Conservation (phyloP, 2,797 vertebrate species). For the Phataginus tricuspis region DNA sequence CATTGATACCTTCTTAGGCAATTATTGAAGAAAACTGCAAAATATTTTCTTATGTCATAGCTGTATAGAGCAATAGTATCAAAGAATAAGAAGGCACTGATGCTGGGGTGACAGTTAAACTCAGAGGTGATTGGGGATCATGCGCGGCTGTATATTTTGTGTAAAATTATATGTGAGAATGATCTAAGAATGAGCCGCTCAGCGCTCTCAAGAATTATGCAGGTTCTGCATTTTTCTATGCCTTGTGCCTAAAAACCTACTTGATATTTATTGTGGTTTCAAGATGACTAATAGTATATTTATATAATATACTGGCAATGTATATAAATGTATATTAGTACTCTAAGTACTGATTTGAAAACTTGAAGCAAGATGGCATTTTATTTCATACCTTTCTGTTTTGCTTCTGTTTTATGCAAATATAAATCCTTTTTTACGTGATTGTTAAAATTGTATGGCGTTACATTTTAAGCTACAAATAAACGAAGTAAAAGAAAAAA, state of each 20-base stretch:
- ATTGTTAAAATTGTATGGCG: slow-evolving; percentile 85
- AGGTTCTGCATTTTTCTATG: slow-evolving; percentile 88
- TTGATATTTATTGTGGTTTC: slow-evolving; percentile 89
- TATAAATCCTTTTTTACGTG: slow-evolving; percentile 79
- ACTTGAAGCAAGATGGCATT: slow-evolving; percentile 86
- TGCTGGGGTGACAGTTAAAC: slow-evolving; percentile 68
- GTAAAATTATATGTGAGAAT: slow-evolving; percentile 86
- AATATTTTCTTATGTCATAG: slow-evolving; percentile 89
- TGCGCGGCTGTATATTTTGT: slow-evolving; percentile 85
- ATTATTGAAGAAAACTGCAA: slow-evolving; percentile 83
- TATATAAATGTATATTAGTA: slow-evolving; percentile 88
- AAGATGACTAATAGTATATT: slow-evolving; percentile 89
- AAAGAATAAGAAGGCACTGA: slow-evolving; percentile 83
- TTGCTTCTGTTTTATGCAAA: slow-evolving; percentile 87
- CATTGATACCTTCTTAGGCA: slow-evolving; percentile 82
- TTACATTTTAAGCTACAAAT: slow-evolving; percentile 87
- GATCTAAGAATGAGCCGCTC: slow-evolving; percentile 83
- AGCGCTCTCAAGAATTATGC: slow-evolving; percentile 86
- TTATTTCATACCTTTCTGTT: slow-evolving; percentile 83
- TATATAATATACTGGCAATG: slow-evolving; percentile 88
- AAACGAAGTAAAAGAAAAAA: slow-evolving; percentile 83
- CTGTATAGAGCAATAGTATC: slow-evolving; percentile 86
- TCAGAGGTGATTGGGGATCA: slow-evolving; percentile 77
- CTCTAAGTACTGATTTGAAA: slow-evolving; percentile 84
- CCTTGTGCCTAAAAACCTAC: slow-evolving; percentile 87